Percentiles rank a stretch among this genome's conserved stretches.
Conservation (phyloP, 2,888 invertebrate genomes). For the Ophion ventricosus region DNA sequence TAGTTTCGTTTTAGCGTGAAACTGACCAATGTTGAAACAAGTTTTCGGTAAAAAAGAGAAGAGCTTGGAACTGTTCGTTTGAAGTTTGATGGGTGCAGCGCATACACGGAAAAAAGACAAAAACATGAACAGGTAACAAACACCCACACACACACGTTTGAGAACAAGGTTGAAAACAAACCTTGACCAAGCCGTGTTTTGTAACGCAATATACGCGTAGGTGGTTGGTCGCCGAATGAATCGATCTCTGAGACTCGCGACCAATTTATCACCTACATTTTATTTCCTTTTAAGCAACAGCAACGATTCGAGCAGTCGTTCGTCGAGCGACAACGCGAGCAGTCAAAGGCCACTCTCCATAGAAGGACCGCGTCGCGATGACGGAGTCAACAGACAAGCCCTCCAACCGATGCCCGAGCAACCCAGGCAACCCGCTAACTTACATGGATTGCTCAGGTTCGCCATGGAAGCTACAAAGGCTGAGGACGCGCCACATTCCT, state of each 20-base stretch:
- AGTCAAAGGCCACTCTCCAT: conserved; percentile 78
- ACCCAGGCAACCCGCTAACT: conserved; percentile 79
- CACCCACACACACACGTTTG: not conserved
- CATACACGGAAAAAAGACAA: conserved; percentile 72
- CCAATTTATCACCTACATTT: not conserved
- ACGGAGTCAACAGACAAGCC: conserved; percentile 62
- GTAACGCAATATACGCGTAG: conserved; percentile 4
- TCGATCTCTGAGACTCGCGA: not conserved
- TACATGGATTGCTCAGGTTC: conserved; percentile 88
- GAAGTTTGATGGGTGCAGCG: conserved; percentile 77
- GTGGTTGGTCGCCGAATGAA: conserved; percentile 18
- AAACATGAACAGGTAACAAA: conserved; percentile 76
- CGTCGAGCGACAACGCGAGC: conserved; percentile 70
- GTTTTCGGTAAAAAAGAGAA: not conserved
- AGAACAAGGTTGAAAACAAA: not conserved
- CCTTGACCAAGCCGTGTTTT: not conserved
- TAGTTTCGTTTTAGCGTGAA: conserved; percentile 31
- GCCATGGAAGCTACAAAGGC: conserved; percentile 88
- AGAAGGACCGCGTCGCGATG: conserved; percentile 73
- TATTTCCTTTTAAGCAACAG: conserved; percentile 64
- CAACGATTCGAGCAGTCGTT: conserved; percentile 63
- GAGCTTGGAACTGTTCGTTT: conserved; percentile 54
- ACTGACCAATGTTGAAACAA: conserved; percentile 39
- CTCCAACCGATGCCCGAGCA: conserved; percentile 73
- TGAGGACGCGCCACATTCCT: conserved; percentile 85